Percentiles rank a stretch among this genome's conserved stretches.
Evolutionary conservation across 2,888 invertebrate species (phyloP).

Genomic region (Fragum fragum): DNA sequence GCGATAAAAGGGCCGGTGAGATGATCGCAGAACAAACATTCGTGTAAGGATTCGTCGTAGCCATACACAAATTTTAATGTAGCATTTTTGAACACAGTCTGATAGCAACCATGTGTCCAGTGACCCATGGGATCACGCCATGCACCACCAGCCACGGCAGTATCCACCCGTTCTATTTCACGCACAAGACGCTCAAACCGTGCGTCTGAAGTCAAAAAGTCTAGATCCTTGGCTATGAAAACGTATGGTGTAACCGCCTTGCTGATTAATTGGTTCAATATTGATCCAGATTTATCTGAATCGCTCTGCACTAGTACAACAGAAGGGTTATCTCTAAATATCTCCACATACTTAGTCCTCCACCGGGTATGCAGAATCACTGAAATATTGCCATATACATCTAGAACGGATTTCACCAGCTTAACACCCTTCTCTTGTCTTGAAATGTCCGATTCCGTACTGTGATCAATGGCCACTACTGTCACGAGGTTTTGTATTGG

Average conservation of each 20-base stretch:
- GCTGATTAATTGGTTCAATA: slow-evolving; percentile 72
- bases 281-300: slow-evolving; percentile 54
- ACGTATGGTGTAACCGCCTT: slow-evolving; percentile 77
- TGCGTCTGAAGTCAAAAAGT: slow-evolving; percentile 72
- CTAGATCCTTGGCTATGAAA: slow-evolving; percentile 73
- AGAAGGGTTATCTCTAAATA: neutral
- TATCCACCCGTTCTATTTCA: slow-evolving; percentile 72
- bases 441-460: neutral
- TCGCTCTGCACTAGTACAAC: neutral
- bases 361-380: neutral
- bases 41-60: slow-evolving; percentile 79
- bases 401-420: slow-evolving; percentile 1
- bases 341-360: neutral
- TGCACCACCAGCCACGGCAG: slow-evolving; percentile 77
- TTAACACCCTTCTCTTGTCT: neutral
- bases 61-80: slow-evolving; percentile 77
- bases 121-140: slow-evolving; percentile 74
- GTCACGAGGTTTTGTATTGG: slow-evolving; percentile 51
- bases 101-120: slow-evolving; percentile 81
- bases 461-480: slow-evolving; percentile 28
- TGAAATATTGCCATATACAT: neutral
- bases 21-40: slow-evolving; percentile 83
- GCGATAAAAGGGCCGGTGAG: slow-evolving; percentile 80
- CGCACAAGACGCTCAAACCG: slow-evolving; percentile 79
- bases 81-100: slow-evolving; percentile 77